phyloP scores from a whole-genome alignment of 2,113 vertebrate genomes.

The Xiphorhynchus elegans region DNA sequence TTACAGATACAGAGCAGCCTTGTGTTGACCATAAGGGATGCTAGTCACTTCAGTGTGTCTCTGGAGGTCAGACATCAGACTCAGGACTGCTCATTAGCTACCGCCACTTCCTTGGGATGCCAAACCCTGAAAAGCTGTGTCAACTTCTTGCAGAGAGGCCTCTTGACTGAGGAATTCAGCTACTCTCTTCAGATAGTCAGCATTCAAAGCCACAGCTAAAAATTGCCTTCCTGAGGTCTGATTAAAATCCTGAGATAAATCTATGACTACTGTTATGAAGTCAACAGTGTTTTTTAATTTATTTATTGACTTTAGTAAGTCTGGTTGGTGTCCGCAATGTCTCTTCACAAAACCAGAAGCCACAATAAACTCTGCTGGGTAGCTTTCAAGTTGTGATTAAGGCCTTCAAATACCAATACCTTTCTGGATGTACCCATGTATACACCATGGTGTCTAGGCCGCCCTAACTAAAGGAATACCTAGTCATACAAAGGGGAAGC shows the following conservation, averaged over 20 bases:
- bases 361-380: neutral
- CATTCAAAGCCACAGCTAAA: conserved; percentile 61
- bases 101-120: conserved; percentile 20
- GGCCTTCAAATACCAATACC: neutral
- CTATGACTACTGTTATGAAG: neutral
- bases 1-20: neutral
- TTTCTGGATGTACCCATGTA: neutral
- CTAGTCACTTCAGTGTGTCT: neutral
- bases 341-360: neutral
- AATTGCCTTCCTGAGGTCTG: conserved; percentile 56
- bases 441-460: neutral
- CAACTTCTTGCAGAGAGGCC: conserved; percentile 32
- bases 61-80: conserved; percentile 9
- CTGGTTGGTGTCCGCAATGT: neutral
- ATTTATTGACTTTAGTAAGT: neutral
- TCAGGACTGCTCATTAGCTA: conserved; percentile 5
- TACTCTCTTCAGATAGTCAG: neutral
- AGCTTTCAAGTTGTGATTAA: neutral
- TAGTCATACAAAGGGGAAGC: neutral
- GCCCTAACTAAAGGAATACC: neutral
- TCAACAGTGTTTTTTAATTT: neutral
- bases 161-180: conserved; percentile 63
- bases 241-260: conserved; percentile 56
- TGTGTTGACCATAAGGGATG: neutral
- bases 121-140: conserved; percentile 9